Evolutionary conservation across 2,797 vertebrate species (phyloP), one percentile per base, ranked within the genome.

Genomic region (Sardinella longiceps): DNA sequence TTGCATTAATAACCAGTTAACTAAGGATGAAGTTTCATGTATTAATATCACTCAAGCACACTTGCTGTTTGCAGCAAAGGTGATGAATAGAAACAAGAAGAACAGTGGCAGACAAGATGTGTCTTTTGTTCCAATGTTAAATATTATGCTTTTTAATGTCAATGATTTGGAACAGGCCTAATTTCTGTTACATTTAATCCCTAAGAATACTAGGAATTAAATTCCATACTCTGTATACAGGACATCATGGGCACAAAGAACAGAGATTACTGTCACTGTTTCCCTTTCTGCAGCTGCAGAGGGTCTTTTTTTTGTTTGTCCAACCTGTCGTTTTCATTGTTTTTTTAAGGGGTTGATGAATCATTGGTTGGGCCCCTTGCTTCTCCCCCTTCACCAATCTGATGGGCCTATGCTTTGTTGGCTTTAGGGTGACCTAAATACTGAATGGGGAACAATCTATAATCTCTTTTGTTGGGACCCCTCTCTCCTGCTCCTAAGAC

Each of bases 401-500:
- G 70, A 15, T 58, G 70, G 60, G 82, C 14, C 14, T 28, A 56
- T 23, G 81, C 51, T 23, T 56, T 37, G 23, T 18, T 53, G 58
- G 18, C 6, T 77, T 82, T 53, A 77, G 28, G 45, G 43, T 48
- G 23, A 45, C 48, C 70, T 23, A 77, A 77, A 77, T 82, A 70
- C n/a, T 51, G 20, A 25, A 60, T 33, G 48, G 58, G 77, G 25
- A 74, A 1, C 25, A 80, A 58, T 66, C 46, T 10, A 9, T 28
- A 51, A 77, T 39, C 70, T 43, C 37, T 84, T 60, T 43, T 83
- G 50, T 48, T 39, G 33, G 43, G 81, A 25, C 60, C 83, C 77
- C 80, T 88, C 85, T 87, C 85, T 83, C 70, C 37, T 43, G 18
- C 70, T 77, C 70, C 37, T 37, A 77, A 77, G 70, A 77, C 37